Conservation (phyloP, 2,888 invertebrate species). For the Mythimna loreyi region DNA sequence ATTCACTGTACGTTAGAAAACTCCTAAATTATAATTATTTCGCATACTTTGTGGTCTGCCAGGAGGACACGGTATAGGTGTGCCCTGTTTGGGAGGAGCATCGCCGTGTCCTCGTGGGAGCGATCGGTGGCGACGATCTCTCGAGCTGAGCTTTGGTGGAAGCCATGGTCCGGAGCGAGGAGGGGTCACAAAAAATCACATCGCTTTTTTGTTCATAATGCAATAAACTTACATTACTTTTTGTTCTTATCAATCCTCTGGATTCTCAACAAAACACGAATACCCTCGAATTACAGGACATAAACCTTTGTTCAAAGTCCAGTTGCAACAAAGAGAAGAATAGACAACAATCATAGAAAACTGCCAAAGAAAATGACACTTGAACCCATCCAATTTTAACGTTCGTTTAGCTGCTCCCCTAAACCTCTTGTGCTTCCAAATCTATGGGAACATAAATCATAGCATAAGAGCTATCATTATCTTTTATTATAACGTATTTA, state of each 20-base stretch:
- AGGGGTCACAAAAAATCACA: too few species aligned
- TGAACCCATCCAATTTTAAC: conserved; percentile 55
- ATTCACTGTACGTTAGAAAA: too few species aligned
- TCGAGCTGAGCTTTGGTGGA: too few species aligned
- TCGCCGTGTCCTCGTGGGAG: too few species aligned
- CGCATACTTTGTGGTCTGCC: too few species aligned
- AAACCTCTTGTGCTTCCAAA: conserved; percentile 54
- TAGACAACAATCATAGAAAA: conserved; percentile 29
- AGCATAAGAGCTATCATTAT: conserved; percentile 56
- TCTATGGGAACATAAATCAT: conserved; percentile 54
- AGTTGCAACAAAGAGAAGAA: conserved; percentile 23
- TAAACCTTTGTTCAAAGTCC: neutral
- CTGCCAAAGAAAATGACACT: conserved; percentile 30
- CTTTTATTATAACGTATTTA: conserved; percentile 58
- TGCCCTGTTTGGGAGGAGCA: too few species aligned
- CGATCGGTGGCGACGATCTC: too few species aligned
- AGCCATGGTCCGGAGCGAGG: too few species aligned
- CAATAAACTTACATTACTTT: neutral
- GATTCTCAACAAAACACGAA: neutral
- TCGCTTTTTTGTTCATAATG: too few species aligned
- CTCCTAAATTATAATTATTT: too few species aligned
- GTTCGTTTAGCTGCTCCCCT: conserved; percentile 49
- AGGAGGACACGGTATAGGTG: too few species aligned
- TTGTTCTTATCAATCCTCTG: neutral
- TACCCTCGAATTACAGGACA: neutral